Base-by-base conservation (phyloP, 2,888 invertebrate species). In the Scaptomyza cyrtandrae region DNA sequence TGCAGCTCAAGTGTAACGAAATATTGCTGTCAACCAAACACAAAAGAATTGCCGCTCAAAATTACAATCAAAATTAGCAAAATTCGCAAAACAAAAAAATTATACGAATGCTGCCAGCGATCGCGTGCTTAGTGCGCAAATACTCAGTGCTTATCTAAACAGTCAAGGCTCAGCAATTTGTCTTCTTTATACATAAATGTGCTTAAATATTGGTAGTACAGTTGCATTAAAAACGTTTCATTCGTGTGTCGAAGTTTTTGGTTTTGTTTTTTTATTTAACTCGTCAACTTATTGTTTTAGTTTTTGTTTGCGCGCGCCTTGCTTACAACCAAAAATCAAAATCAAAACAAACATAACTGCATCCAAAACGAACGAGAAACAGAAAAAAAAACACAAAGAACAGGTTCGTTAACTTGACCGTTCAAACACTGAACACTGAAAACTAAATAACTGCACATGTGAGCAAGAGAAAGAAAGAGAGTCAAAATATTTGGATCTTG, bases 101-200 rank as follows among this genome's bases (percentile, higher is more conserved):
- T 50, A 55, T 63, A 33, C 37, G 60, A 78, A 60, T 56, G 46
- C 44, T 50, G 53, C 27, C 46, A 43, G 53, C 39, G 61, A 67
- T 81, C 86, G 86, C 84, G 81, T 81, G 85, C 77, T 84, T 19
- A 24, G 43, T 66, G 66, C 60, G 24, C 53, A 49, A 54, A 41
- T 44, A n/a, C 49, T 49, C 48, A 59, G 29, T 35, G 52, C 49
- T 59, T 50, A 50, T 69, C 31, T 60, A 48, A 60, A 33, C 27
- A 19, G 13, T 45, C 16, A 14, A 29, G 49, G 14, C 41, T 46
- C 57, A 59, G 16, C 52, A 50, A 41, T 58, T 35, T 49, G 24
- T 53, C 50, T 48, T 53, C n/a, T 57, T n/a, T 54, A 53, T 35
- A 41, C 6, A 39, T 27, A 44, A 16, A 41, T 41, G 39, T n/a